Evolutionary conservation across 2,888 invertebrate species (phyloP), one percentile per base, ranked within the genome.

Genomic region (Acrobasis consociella): DNA sequence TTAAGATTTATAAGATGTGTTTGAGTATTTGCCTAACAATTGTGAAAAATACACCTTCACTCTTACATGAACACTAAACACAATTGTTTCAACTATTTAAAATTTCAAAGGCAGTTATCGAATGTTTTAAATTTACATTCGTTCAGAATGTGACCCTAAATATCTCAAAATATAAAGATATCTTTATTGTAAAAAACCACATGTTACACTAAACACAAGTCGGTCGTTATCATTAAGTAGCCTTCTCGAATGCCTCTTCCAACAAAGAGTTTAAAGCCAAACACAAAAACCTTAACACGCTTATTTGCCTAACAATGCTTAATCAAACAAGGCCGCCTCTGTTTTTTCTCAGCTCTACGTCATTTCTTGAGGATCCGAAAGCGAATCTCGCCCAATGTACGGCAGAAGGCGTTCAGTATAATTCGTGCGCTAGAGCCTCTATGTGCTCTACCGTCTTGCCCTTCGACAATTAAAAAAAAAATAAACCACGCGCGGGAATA

Each of bases 361-460:
- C 82, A 80, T 69, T 64, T 68, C 75, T 79, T 76, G 80, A 79
- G 80, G 80, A 80, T 82, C 83, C 83, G 85, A 87, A 87, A 88
- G 88, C 87, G 87, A 91, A 89, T 91, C 87, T 89, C 85, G 77
- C 83, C 83, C 80, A 85, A 85, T 83, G 85, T 84, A 81, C 81
- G 81, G 75, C 75, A 78, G 42, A 42, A 56, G 56, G 80, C 77
- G 76, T 77, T 87, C 91, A 90, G 90, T 90, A 73, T 81, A 86
- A 83, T 85, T 83, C 78, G 83, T 85, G 89, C 88, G 85, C 81
- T 82, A 81, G 87, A 69, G 82, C 77, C 79, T 83, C 76, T 79
- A 82, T 82, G 90, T 88, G 86, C 87, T 85, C 85, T 87, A 87
- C 83, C 78, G 84, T 76, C 66, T 55, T 49, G 42, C 37, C 49